Base-by-base conservation (phyloP, 2,888 invertebrate genomes). In the Leucophora obtusa region DNA sequence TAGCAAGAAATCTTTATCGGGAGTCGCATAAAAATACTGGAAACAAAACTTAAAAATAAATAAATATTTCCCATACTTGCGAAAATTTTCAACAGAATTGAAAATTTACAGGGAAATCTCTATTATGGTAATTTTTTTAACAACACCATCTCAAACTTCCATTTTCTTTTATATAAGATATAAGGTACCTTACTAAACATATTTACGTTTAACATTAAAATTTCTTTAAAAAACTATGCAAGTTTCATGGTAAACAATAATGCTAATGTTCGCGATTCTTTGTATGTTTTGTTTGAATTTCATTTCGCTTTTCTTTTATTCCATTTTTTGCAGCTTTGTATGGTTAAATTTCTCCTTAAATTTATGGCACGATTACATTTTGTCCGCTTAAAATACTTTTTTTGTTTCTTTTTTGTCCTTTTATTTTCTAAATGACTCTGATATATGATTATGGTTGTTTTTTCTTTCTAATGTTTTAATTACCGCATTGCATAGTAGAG, bases 381-480 rank as follows among this genome's bases (percentile, higher is more conserved):
- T 56, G 70, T 75, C 21, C 71, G 56, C 60, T 24, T 54, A 56
- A 62, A 71, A 66, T 66, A 43, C 38, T 70, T 59, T 59, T n/a
- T 17, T 58, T 17, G n/a, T 28, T 62, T 58, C n/a, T 35, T 35
- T 62, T 17, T 60, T 50, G 62, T 60, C 15, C n/a, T 11, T 53
- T 9, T 51, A 35, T 58, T 38, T 38, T 50, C 17, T 43, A 62
- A 62, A 68, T 50, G 65, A 62, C 71, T 68, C 50, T 72, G 68
- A 66, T 72, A 68, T 72, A 78, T 50, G 78, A 68, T 63, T 68
- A 58, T 56, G 58, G 38, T 21, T 73, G 24, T 21, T 24, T 47
- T 28, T 78, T 43, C 53, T 15, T 28, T 43, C 65, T 74, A 74
- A 79, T 66, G 70, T 74, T 79, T 79, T 71, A 74, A 79, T 79